phyloP scores from a whole-genome alignment of 2,888 invertebrate species.

The Pecten maximus region DNA sequence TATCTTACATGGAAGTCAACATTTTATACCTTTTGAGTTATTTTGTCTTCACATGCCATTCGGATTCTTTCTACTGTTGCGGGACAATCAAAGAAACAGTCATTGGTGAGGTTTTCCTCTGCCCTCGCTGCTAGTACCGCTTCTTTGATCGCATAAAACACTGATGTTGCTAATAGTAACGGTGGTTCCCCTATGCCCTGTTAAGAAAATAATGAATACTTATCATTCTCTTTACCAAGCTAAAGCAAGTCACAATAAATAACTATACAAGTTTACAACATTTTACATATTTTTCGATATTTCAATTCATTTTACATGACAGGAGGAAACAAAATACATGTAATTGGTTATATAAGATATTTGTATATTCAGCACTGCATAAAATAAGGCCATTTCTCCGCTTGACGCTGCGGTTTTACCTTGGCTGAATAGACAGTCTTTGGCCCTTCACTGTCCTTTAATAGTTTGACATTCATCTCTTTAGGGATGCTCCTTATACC shows the following conservation, averaged over 20 bases:
- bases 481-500: constrained; percentile 49
- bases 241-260: too few species aligned
- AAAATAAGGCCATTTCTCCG: background rate
- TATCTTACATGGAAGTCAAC: background rate
- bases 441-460: constrained; percentile 43
- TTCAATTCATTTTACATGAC: too few species aligned
- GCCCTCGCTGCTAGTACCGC: background rate
- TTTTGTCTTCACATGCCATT: constrained; percentile 15
- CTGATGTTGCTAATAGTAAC: background rate
- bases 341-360: too few species aligned
- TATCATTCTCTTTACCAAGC: too few species aligned
- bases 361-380: too few species aligned
- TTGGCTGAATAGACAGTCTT: constrained; percentile 50
- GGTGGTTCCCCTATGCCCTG: constrained; percentile 36
- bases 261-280: too few species aligned
- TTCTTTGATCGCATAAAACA: constrained; percentile 34
- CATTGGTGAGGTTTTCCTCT: background rate
- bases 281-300: too few species aligned
- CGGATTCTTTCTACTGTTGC: constrained; percentile 30
- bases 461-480: constrained; percentile 46
- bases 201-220: background rate
- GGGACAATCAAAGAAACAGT: background rate
- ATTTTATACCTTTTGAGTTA: background rate
- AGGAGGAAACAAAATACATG: too few species aligned
- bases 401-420: constrained; percentile 36